Base-by-base conservation (phyloP, 2,888 invertebrate genomes). In the Tethea ocularis region DNA sequence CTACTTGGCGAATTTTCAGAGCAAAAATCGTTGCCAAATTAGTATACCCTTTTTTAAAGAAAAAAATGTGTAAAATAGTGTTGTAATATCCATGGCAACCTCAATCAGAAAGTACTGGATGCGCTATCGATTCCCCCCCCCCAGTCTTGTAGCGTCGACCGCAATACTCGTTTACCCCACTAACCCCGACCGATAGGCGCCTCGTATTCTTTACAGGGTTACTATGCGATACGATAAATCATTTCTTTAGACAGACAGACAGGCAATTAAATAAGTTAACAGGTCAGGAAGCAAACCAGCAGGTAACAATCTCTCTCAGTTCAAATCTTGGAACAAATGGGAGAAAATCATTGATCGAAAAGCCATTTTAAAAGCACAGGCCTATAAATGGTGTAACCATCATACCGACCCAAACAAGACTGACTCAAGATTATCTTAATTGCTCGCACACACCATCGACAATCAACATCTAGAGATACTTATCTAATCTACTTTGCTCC, bases 121-220 rank as follows among this genome's bases (percentile, higher is more conserved):
- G 83, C 82, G 75, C 61, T 86, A 88, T 87, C 72, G 88, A 88
- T 85, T 83, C 70, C 67, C 62, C 57, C 46, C 46, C 46, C 61
- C 63, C n/a, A n/a, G 69, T 73, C 77, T 79, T 75, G 70, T 64
- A 70, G 71, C 66, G 67, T 73, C 72, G 69, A 80, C 81, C 83
- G 81, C 83, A 76, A 65, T 69, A 71, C 76, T 70, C 66, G 74
- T 77, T 78, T 87, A 87, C 87, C 86, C 87, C 76, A 87, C 79
- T 88, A 84, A 87, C 88, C 87, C 82, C 86, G 86, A 59, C 83
- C 53, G 60, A 60, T 61, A 58, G 84, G 83, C 84, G 84, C 83
- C 46, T 46, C 84, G 57, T 20, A 24, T 46, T 55, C 52, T 56
- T 60, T 33, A 36, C 54, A 46, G n/a, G 36, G 17, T 46, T 46